phyloP scores from a whole-genome alignment of 2,113 vertebrate species.

The Pavo muticus region DNA sequence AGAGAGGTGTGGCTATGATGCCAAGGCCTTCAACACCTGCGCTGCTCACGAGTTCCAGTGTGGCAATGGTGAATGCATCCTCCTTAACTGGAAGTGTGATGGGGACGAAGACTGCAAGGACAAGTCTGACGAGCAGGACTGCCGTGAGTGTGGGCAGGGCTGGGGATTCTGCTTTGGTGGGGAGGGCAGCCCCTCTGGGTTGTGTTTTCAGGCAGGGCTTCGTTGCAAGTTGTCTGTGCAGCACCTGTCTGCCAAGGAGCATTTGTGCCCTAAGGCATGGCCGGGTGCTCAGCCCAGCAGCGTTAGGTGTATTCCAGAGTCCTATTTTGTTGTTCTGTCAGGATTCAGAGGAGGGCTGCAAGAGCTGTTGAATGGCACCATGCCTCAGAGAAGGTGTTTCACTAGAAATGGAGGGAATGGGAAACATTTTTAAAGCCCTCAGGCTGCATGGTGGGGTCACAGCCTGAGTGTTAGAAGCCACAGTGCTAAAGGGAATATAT shows the following conservation, averaged over 20 bases:
- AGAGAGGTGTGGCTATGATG: constrained; percentile 85
- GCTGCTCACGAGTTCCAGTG: constrained; percentile 89
- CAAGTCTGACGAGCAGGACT: constrained; percentile 93
- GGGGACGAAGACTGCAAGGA: constrained; percentile 98
- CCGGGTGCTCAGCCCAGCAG: neutral
- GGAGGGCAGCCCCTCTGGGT: neutral
- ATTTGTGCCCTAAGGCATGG: neutral
- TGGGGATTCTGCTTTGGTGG: neutral
- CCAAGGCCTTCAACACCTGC: constrained; percentile 83
- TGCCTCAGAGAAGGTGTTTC: constrained; percentile 1
- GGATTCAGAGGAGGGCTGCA: neutral
- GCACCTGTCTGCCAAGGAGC: neutral
- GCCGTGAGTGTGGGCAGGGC: constrained; percentile 85
- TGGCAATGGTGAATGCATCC: constrained; percentile 91
- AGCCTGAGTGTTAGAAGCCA: constrained; percentile 21
- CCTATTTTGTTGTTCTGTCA: neutral
- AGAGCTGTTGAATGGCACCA: neutral
- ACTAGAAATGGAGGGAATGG: neutral
- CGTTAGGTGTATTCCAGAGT: neutral
- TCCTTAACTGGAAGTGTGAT: constrained; percentile 95
- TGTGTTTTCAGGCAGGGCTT: neutral
- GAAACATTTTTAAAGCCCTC: constrained; percentile 48
- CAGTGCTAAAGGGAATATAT: constrained; percentile 47
- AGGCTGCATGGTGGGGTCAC: neutral
- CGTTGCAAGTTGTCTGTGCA: neutral